Evolutionary conservation across 2,113 vertebrate species (phyloP).

Genomic region (Paraplagusia blochii): DNA sequence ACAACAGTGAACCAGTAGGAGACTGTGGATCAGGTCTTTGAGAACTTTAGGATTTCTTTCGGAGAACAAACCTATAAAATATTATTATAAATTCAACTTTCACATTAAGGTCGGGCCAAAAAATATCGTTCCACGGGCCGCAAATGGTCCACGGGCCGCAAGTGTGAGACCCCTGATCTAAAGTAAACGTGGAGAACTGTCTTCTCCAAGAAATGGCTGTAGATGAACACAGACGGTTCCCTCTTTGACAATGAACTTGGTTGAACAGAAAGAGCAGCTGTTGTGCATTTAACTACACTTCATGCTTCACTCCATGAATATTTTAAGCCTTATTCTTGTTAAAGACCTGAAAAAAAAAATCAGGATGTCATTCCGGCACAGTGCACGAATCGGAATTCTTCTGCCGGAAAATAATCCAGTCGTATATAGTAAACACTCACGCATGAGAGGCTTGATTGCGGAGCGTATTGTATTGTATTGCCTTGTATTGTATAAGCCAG

Average conservation of each 20-base stretch:
- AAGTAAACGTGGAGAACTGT: neutral
- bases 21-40: too few relatives aligned
- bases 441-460: neutral
- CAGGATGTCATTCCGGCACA: conserved; percentile 1
- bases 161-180: too few relatives aligned
- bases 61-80: too few relatives aligned
- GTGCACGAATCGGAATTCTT: conserved; percentile 6
- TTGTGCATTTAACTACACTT: conserved; percentile 13
- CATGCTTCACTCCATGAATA: conserved; percentile 34
- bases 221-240: neutral
- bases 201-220: neutral
- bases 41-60: too few relatives aligned
- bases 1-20: too few relatives aligned
- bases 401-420: too few relatives aligned
- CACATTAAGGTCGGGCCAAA: too few relatives aligned
- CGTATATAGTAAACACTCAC: neutral
- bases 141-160: too few relatives aligned
- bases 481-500: conserved; percentile 26
- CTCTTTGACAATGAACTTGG: neutral
- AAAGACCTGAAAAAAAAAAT: conserved; percentile 3
- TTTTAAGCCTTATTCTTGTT: conserved; percentile 42
- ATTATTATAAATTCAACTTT: too few relatives aligned
- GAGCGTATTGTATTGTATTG: neutral
- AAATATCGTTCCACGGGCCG: too few relatives aligned
- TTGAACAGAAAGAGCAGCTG: conserved; percentile 10